Conservation (phyloP, 2,888 invertebrate species). For the Ferdinandea cuprea region DNA sequence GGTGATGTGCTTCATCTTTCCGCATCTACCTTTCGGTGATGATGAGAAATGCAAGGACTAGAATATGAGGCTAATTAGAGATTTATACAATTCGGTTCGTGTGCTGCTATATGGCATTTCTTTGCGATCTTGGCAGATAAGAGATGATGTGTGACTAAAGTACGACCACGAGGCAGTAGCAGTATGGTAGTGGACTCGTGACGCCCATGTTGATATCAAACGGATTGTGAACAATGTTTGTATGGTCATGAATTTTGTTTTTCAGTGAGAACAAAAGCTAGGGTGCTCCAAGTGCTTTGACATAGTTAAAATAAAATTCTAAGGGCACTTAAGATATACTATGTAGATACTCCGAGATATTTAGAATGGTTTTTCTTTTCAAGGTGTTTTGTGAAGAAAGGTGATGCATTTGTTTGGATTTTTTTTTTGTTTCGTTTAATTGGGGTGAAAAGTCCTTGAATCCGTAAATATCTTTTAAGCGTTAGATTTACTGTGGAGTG, state of each 20-base stretch:
- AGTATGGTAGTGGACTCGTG: conserved; percentile 33
- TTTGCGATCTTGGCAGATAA: conserved; percentile 1
- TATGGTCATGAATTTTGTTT: conserved; percentile 65
- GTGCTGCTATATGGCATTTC: not conserved
- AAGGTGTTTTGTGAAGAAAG: too few relatives aligned
- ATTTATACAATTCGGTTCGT: conserved; percentile 20
- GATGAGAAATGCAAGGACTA: conserved; percentile 32
- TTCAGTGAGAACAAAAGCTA: not conserved
- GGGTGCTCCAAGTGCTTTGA: not conserved
- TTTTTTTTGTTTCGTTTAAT: too few relatives aligned
- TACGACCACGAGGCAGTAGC: conserved; percentile 1
- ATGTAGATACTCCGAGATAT: too few relatives aligned
- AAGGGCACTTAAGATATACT: not conserved
- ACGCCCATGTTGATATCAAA: conserved; percentile 41
- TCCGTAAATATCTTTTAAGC: too few relatives aligned
- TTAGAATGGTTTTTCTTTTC: too few relatives aligned
- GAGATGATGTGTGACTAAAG: conserved; percentile 3
- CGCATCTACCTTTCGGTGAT: not conserved
- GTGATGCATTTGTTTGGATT: too few relatives aligned
- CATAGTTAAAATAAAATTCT: not conserved
- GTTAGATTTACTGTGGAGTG: too few relatives aligned
- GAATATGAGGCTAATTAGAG: conserved; percentile 58
- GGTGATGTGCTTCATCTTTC: not conserved
- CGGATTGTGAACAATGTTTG: conserved; percentile 43
- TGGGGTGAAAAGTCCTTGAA: too few relatives aligned